Evolutionary conservation across 1,140 invertebrate species (phyloP).

Genomic region (Tetramorium alpestre): DNA sequence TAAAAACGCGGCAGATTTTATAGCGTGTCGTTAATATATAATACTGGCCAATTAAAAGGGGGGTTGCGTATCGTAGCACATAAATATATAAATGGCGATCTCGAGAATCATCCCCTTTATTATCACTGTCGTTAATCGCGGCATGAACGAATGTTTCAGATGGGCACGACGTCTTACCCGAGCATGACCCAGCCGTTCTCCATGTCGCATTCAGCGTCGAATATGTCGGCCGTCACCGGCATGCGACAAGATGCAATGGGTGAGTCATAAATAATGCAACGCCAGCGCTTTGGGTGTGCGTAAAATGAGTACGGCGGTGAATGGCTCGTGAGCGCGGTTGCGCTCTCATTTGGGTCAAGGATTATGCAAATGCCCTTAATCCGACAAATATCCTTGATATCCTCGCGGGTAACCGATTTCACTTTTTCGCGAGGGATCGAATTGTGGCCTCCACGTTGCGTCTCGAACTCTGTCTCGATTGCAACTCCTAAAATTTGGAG

Average conservation of each 20-base stretch:
- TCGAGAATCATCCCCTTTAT: background rate
- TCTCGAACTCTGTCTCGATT: background rate
- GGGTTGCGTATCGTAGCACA: background rate
- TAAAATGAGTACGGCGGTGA: background rate
- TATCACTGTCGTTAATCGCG: background rate
- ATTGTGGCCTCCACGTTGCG: background rate
- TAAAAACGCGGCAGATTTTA: background rate
- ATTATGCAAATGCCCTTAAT: conserved; percentile 50
- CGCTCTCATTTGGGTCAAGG: conserved; percentile 49
- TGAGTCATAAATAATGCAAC: conserved; percentile 85
- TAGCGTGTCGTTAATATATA: background rate
- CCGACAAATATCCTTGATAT: conserved; percentile 19
- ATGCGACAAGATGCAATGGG: conserved; percentile 97
- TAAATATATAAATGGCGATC: background rate
- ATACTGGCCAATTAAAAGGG: background rate
- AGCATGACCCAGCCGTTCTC: conserved; percentile 97
- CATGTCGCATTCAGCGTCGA: conserved; percentile 94
- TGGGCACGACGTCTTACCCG: conserved; percentile 95
- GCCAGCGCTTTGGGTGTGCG: conserved; percentile 19
- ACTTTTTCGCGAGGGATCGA: background rate
- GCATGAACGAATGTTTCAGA: conserved; percentile 87
- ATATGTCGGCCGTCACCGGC: conserved; percentile 94
- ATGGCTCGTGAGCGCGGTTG: conserved; percentile 20
- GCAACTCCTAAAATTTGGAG: background rate
- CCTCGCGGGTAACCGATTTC: background rate